Evolutionary conservation across 2,113 vertebrate genomes (phyloP).

Genomic region (Philantomba maxwellii): DNA sequence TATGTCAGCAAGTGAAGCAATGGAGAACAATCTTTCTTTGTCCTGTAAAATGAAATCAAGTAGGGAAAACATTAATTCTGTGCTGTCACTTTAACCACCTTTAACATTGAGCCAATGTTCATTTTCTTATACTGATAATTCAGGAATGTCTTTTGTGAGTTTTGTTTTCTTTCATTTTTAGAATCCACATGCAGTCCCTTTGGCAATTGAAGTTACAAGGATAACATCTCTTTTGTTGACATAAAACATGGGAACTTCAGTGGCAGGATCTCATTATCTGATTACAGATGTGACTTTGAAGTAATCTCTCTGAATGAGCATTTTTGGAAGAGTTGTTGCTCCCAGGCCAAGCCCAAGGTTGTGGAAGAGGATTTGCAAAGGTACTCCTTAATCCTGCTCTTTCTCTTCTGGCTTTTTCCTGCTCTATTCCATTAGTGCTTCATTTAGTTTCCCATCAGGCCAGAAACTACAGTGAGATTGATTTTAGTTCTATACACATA

Average conservation of each 20-base stretch:
- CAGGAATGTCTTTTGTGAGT: not conserved
- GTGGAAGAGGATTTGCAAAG: not conserved
- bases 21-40: not conserved
- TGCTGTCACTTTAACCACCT: not conserved
- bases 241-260: conserved; percentile 29
- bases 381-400: not conserved
- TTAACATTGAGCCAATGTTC: not conserved
- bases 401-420: not conserved
- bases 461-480: not conserved
- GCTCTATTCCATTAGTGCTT: not conserved
- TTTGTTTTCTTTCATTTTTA: not conserved
- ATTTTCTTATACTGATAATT: conserved; percentile 16
- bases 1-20: not conserved
- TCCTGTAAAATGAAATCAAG: conserved; percentile 5
- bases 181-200: not conserved
- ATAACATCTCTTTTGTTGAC: conserved; percentile 20
- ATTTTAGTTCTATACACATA: not conserved
- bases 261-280: conserved; percentile 39
- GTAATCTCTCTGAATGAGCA: conserved; percentile 19
- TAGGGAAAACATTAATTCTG: not conserved
- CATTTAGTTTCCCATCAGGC: not conserved
- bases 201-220: conserved; percentile 1
- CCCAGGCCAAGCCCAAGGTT: not conserved
- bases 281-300: conserved; percentile 38
- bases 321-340: not conserved